These are phyloP conservation scores for Arctocebus calabarensis DNA, from an alignment of 2,797 vertebrate species.

Conservation along the genomic window DNA sequence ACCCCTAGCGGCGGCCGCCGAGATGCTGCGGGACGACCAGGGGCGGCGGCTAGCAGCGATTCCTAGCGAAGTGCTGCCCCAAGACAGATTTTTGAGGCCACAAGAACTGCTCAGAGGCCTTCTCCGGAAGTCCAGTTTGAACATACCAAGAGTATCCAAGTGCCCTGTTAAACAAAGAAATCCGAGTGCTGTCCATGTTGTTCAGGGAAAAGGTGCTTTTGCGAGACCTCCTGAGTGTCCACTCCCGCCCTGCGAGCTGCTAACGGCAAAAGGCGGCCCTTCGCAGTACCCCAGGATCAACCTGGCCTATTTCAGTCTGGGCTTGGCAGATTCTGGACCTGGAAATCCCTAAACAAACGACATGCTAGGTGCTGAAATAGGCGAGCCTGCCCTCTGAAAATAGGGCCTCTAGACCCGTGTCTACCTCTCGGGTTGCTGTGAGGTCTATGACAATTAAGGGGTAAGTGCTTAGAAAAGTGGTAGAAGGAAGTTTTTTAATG, in stretches of 20 bases:
- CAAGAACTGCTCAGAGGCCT: not conserved
- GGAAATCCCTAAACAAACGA: not conserved
- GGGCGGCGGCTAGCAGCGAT: not conserved
- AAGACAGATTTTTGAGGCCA: too few relatives aligned
- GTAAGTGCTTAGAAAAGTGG: not conserved
- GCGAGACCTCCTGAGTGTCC: not conserved
- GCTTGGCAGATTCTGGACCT: not conserved
- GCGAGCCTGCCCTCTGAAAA: not conserved
- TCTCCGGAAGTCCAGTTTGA: not conserved
- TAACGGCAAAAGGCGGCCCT: not conserved
- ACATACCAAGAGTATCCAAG: not conserved
- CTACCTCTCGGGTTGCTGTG: not conserved
- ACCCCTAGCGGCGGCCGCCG: constrained; percentile 67
- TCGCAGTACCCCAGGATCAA: not conserved
- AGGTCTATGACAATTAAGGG: not conserved
- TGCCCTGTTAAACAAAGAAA: not conserved
- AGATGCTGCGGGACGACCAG: not conserved
- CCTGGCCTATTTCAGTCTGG: not conserved
- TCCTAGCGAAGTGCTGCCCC: not conserved
- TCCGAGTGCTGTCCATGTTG: not conserved
- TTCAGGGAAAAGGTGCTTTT: not conserved
- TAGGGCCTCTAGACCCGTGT: too few relatives aligned
- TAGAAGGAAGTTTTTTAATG: not conserved
- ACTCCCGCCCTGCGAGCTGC: not conserved
- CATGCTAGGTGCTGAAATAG: not conserved